phyloP scores from a whole-genome alignment of 2,888 invertebrate species.

The Choreutis nemorana region DNA sequence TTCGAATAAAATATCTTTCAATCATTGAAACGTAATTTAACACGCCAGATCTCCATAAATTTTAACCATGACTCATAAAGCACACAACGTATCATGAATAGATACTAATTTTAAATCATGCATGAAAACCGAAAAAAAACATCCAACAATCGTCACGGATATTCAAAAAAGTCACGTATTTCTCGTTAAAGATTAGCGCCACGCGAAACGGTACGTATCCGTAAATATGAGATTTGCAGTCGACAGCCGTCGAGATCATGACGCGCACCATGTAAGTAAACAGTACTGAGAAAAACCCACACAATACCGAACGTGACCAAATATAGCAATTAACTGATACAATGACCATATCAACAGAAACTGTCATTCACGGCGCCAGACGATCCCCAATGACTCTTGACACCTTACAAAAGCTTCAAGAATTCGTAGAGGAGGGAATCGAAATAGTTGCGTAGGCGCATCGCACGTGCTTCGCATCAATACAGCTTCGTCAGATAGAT shows the following conservation, averaged over 20 bases:
- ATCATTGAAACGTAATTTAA: no score
- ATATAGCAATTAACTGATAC: background rate
- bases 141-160: no score
- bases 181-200: slow-evolving; percentile 24
- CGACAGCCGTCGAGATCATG: slow-evolving; percentile 10
- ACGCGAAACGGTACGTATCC: slow-evolving; percentile 18
- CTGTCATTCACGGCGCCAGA: no score
- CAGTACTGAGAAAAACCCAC: slow-evolving; percentile 32
- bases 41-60: no score
- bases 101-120: no score
- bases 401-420: no score
- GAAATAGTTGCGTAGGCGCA: slow-evolving; percentile 28
- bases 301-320: slow-evolving; percentile 21
- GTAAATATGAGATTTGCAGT: slow-evolving; percentile 16
- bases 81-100: no score
- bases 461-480: slow-evolving; percentile 37
- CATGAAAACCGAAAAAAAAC: no score
- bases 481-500: slow-evolving; percentile 27
- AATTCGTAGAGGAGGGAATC: background rate
- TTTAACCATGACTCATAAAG: no score
- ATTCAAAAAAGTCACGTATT: no score
- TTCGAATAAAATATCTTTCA: no score
- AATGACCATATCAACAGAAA: slow-evolving; percentile 3
- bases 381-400: no score
- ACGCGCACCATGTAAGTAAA: slow-evolving; percentile 17